Evolutionary conservation across 1,140 invertebrate species (phyloP), one percentile per base, ranked within the genome.

Genomic region (Trigoniulus corallinus): DNA sequence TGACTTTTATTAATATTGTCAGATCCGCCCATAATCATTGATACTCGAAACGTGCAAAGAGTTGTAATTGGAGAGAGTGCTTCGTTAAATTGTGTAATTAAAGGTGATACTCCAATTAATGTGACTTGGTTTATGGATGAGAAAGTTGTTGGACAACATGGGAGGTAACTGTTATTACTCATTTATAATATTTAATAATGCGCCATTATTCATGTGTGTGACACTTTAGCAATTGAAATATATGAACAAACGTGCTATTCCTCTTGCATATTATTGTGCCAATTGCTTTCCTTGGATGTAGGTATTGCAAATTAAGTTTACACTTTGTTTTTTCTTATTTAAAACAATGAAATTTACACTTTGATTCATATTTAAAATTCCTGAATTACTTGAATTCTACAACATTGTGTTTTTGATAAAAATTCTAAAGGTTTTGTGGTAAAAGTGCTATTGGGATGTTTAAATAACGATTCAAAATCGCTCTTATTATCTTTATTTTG

Each of bases 1-100:
- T n/a, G n/a, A n/a, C n/a, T n/a, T n/a, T n/a, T n/a, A n/a, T n/a
- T n/a, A n/a, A n/a, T n/a, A n/a, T n/a, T n/a, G n/a, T n/a, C n/a
- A n/a, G n/a, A n/a, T n/a, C n/a, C n/a, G n/a, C n/a, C 23, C 46
- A 47, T 15, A 44, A 44, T 37, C 26, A 25, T 25, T 47, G n/a
- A 7, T 18, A n/a, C 21, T 37, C 27, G 3, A 4, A 25, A 22
- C n/a, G 7, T 15, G 12, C n/a, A 47, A 15, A 25, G 7, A 39
- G 25, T 47, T 4, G 26, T 7, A 47, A 25, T 26, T 37, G 21
- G 21, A 47, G 25, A 25, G 26, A 10, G 20, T 34, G 27, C 26
- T 37, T 4, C 46, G 3, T 15, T 47, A 18, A 47, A 20, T 26
- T 47, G 21, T 23, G 22, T 12, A 44, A 21, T 20, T 44, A 21